Evolutionary conservation across 2,113 vertebrate species (phyloP).

Genomic region (Mellivora capensis): DNA sequence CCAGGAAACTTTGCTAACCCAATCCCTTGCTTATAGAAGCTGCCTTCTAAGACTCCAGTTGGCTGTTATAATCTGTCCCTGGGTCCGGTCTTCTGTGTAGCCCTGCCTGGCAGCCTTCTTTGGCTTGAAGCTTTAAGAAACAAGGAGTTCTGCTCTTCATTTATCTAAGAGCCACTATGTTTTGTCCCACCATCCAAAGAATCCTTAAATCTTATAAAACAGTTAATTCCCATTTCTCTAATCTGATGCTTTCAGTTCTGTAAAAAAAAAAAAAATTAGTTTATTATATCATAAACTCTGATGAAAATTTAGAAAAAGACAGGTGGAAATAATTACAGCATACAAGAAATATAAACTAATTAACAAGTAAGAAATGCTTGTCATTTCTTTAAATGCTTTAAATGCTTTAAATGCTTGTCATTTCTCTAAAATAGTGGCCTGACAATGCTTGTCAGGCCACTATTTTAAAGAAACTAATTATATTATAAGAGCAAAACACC

Average conservation of each 20-base stretch:
- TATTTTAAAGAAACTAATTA: not conserved
- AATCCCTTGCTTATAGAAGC: too few relatives aligned
- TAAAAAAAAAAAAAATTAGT: not conserved
- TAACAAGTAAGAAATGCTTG: not conserved
- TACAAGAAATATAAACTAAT: not conserved
- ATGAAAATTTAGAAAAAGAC: not conserved
- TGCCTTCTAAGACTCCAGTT: not conserved
- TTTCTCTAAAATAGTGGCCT: too few relatives aligned
- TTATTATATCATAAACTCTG: not conserved
- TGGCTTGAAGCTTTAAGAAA: not conserved
- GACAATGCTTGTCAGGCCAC: not conserved
- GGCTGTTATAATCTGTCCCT: not conserved
- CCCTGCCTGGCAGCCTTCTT: not conserved
- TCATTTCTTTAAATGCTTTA: too few relatives aligned
- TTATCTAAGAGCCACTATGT: fast-evolving
- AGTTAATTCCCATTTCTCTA: not conserved
- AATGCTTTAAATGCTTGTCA: too few relatives aligned
- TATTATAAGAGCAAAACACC: not conserved
- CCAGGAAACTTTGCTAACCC: not conserved
- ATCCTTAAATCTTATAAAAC: not conserved
- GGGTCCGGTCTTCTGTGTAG: fast-evolving
- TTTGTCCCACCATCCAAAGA: not conserved
- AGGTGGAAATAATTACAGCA: not conserved
- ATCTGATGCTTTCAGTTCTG: not conserved
- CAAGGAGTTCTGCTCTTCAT: not conserved